phyloP scores from a whole-genome alignment of 2,797 vertebrate genomes.

The Tenualosa ilisha region DNA sequence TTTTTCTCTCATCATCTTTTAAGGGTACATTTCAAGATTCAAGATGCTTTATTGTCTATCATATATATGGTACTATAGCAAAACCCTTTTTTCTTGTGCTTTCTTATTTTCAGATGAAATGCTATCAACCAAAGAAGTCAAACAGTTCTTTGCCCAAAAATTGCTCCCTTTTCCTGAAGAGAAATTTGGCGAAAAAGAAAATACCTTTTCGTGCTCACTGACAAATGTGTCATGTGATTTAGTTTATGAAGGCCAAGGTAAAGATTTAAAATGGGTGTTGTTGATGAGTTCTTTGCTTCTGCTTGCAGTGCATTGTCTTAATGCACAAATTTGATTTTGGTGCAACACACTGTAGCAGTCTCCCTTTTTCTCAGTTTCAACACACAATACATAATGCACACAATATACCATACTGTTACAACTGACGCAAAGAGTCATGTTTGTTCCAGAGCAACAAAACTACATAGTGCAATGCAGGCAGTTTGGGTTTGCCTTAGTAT shows the following conservation, averaged over 20 bases:
- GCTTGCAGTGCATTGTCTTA: neutral
- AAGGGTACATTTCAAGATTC: no score
- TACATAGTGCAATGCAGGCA: no score
- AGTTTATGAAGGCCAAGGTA: constrained; percentile 45
- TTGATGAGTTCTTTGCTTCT: neutral
- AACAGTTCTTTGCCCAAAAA: constrained; percentile 44
- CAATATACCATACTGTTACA: no score
- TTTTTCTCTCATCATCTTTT: neutral
- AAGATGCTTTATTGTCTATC: no score
- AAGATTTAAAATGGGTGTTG: no score
- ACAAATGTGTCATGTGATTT: constrained; percentile 36
- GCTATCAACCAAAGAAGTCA: constrained; percentile 35
- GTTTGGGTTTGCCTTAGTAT: no score
- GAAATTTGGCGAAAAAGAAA: constrained; percentile 12
- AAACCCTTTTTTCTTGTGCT: neutral
- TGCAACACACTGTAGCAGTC: no score
- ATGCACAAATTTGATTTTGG: neutral
- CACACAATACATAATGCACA: no score
- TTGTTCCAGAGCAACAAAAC: no score
- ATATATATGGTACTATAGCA: neutral
- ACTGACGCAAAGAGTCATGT: no score
- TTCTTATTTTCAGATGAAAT: constrained; percentile 40
- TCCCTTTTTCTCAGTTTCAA: no score
- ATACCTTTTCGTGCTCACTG: constrained; percentile 38
- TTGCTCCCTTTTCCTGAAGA: constrained; percentile 38